Evolutionary conservation across 1,140 invertebrate species (phyloP), one percentile per base, ranked within the genome.

Genomic region (Oryzaephilus surinamensis): DNA sequence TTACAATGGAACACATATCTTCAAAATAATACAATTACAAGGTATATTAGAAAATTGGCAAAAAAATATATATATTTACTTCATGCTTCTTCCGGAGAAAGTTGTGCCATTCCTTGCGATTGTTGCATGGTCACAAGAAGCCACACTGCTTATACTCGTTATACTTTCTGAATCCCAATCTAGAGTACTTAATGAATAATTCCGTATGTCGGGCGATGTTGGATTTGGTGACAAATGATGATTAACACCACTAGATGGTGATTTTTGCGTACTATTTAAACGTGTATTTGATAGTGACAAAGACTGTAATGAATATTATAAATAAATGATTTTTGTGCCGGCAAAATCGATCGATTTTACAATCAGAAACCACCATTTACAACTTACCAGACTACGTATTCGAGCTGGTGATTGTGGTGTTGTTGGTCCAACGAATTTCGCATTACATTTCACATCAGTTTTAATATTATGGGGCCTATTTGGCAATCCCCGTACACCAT

Each of bases 1-100:
- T 79, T 81, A 57, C 84, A 89, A 59, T 89, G 84, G 16, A 89
- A 73, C 17, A 87, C 79, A 58, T 86, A 86, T 48, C 80, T 79
- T 27, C 5, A 50, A 44, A 36, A 14, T n/a, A n/a, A n/a, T n/a
- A n/a, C n/a, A n/a, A 14, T 13, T 17, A 8, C 7, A n/a, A 7
- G 15, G 5, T 17, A 3, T 6, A n/a, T 30, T 2, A 2, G 1
- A 30, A 12, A 12, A 16, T 15, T 17, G 1, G 16, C 6, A 11
- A 12, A 8, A 26, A 16, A 16, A 15, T 15, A 20, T 21, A 20
- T 38, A 7, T 15, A 42, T 45, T 55, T 44, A 62, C 57, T 59
- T 61, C 57, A 61, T 62, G 32, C 55, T 62, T 43, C 65, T 54
- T 36, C 65, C 70, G 2, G 70, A 73, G 61, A 81, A 85, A 12